A percentile compares a stretch with the other conserved stretches of the same genome.
These are phyloP conservation scores for Brachypodius melanocephalos DNA, from an alignment of 2,113 vertebrate genomes.

Conservation along the genomic window DNA sequence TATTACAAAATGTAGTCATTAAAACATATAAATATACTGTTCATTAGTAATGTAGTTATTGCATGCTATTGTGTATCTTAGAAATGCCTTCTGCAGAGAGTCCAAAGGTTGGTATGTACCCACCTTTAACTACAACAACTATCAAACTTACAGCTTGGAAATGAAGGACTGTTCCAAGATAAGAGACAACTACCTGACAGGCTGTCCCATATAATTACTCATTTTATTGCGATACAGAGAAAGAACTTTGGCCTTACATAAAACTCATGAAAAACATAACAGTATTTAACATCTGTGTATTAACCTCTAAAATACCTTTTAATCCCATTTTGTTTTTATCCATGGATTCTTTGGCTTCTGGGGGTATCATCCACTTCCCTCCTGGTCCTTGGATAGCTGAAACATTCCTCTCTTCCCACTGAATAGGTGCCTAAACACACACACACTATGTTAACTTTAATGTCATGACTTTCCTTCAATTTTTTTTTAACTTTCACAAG, in stretches of 20 bases:
- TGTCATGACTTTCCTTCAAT: background rate
- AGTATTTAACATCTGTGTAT: background rate
- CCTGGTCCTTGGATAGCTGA: slow-evolving; percentile 89
- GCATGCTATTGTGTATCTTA: background rate
- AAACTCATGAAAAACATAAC: background rate
- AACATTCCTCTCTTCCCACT: slow-evolving; percentile 92
- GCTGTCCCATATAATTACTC: background rate
- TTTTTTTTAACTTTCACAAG: background rate
- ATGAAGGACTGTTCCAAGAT: background rate
- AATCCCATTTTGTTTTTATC: slow-evolving; percentile 93
- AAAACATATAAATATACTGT: background rate
- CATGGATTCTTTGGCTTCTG: slow-evolving; percentile 96
- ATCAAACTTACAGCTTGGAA: background rate
- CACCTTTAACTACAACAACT: background rate
- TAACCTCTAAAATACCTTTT: slow-evolving; percentile 79
- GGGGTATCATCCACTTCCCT: slow-evolving; percentile 93
- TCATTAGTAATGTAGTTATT: background rate
- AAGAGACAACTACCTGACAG: background rate
- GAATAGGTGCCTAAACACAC: slow-evolving; percentile 82
- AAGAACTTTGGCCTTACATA: background rate
- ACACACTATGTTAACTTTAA: background rate
- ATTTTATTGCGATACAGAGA: background rate
- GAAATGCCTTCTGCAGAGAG: background rate
- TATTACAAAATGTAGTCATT: background rate
- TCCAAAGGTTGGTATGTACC: background rate